Conservation (phyloP, 2,888 invertebrate species). For the Pristionchus fissidentatus region DNA sequence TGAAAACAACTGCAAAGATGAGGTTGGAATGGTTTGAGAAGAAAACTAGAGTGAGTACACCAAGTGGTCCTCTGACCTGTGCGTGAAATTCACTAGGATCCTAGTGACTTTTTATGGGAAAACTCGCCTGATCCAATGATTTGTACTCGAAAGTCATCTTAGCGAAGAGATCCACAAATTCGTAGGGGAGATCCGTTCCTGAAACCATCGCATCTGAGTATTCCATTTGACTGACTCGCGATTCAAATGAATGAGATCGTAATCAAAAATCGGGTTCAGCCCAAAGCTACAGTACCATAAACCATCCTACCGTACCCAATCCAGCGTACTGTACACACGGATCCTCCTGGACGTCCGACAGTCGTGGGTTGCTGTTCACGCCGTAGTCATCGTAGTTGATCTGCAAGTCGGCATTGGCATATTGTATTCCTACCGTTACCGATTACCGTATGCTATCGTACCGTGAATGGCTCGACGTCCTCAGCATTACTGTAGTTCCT, state of each 20-base stretch:
- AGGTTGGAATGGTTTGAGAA: no score
- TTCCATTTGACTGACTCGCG: background rate
- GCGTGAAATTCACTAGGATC: no score
- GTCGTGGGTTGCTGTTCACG: conserved; percentile 56
- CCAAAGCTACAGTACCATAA: no score
- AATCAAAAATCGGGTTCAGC: background rate
- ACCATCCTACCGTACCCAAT: conserved; percentile 47
- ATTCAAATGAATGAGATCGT: background rate
- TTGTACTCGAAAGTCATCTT: conserved; percentile 36
- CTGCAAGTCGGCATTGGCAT: background rate
- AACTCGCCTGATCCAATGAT: conserved; percentile 36
- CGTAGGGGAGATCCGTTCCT: conserved; percentile 44
- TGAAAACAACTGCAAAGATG: conserved; percentile 27
- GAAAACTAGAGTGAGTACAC: background rate
- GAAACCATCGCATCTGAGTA: background rate
- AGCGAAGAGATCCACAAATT: conserved; percentile 42
- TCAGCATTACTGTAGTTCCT: conserved; percentile 27
- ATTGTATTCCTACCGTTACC: no score
- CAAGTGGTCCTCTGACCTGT: no score
- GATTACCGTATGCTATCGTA: background rate
- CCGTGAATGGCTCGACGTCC: conserved; percentile 28
- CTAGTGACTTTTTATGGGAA: no score
- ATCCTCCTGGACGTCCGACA: conserved; percentile 54
- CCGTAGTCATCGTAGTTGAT: conserved; percentile 64
- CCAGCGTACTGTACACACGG: conserved; percentile 58